These are phyloP conservation scores for Bombycilla garrulus DNA, from an alignment of 2,113 vertebrate species.

Conservation along the genomic window DNA sequence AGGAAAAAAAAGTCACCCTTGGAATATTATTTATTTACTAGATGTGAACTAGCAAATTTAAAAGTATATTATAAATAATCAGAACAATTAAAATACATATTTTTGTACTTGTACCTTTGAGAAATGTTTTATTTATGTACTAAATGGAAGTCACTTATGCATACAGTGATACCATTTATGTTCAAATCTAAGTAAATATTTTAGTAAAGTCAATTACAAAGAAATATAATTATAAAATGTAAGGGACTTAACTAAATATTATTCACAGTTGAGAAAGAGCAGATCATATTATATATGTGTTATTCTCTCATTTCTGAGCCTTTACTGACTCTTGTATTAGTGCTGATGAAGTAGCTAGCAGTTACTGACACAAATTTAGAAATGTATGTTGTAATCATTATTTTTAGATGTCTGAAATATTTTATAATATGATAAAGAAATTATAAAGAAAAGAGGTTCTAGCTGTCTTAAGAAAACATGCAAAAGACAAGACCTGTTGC, in stretches of 20 bases:
- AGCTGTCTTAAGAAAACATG: neutral
- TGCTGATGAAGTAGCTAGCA: neutral
- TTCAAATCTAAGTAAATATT: neutral
- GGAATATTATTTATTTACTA: neutral
- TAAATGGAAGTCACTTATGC: neutral
- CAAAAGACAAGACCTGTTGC: neutral
- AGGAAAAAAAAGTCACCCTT: neutral
- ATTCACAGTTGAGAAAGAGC: neutral
- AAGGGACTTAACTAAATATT: neutral
- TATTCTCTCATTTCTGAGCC: neutral
- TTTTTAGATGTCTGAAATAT: neutral
- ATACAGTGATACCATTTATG: neutral
- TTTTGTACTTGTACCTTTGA: neutral
- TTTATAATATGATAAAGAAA: neutral
- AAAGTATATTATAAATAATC: neutral
- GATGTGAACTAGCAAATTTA: neutral
- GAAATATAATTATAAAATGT: neutral
- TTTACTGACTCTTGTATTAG: neutral
- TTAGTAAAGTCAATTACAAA: neutral
- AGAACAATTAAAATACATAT: neutral
- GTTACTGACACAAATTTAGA: neutral
- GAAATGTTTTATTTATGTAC: neutral
- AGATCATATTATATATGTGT: neutral
- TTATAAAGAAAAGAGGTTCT: neutral
- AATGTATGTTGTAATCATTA: neutral